Evolutionary conservation across 2,113 vertebrate species (phyloP), one percentile per base, ranked within the genome.

Genomic region (Harpagus bidentatus): DNA sequence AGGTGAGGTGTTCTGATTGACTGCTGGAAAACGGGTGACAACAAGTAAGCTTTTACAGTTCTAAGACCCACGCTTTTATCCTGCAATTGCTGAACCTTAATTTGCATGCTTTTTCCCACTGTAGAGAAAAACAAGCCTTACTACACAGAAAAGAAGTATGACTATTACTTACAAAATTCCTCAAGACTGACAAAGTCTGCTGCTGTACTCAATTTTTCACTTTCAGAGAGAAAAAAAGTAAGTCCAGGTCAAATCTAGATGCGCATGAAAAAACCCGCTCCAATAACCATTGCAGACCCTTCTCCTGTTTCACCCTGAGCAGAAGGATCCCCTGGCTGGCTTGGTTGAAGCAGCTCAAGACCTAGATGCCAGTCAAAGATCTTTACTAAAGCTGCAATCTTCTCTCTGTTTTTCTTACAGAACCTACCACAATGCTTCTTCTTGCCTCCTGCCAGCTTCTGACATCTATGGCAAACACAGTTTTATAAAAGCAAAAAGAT

Each of bases 91-190:
- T 83, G 22, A 88, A 34, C 13, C 67, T 78, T 18, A 31, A 26
- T 70, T 70, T 50, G 4, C 2, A 8, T 32, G 19, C 25, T 73
- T 95, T 87, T 29, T 84, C 29, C 47, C 56, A n/a, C 34, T 59
- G 23, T 23, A 50, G 16, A 74, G 16, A 21, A 93, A 82, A 81
- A 56, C 3, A 58, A 66, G 9, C 7, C 48, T 69, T 86, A 72
- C 17, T 48, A 74, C 4, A 80, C 8, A 52, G 8, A 79, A 74
- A 90, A 86, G 6, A 81, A 76, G 8, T 11, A 86, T 26, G 17
- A 63, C 15, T 45, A 17, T 47, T 93, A 96, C 90, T 95, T 93
- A 95, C 94, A 86, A 70, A 92, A 88, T 69, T 81, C 70, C 25
- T 91, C 48, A 76, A 72, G 88, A 71, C n/a, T 42, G 59, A 81